phyloP scores from a whole-genome alignment of 2,113 vertebrate species.

The Cyanoliseus patagonus region DNA sequence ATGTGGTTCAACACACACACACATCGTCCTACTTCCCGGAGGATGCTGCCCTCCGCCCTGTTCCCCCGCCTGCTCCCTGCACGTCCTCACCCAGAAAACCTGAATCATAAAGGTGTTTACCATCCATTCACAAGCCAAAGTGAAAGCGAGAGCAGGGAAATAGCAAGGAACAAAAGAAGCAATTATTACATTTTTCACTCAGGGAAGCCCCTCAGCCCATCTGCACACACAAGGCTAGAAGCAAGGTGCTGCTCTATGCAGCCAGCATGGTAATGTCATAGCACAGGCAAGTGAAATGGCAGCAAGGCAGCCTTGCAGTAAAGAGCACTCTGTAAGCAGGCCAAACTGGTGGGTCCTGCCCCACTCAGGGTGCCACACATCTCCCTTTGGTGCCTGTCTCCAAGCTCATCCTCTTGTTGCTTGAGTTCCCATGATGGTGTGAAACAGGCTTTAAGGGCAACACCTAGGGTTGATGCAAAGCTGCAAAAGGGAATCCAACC shows the following conservation, averaged over 20 bases:
- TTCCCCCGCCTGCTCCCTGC: accelerated
- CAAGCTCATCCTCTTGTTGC: not conserved
- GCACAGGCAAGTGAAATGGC: accelerated
- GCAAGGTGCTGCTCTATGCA: accelerated
- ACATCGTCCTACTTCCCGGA: not conserved
- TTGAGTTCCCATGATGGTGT: accelerated
- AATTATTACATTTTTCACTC: not conserved
- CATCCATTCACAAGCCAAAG: not conserved
- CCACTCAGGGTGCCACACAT: not conserved
- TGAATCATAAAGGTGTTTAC: accelerated
- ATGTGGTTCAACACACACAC: not conserved
- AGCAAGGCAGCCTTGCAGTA: not conserved
- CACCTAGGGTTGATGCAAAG: not conserved
- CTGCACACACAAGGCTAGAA: not conserved
- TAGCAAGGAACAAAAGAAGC: not conserved
- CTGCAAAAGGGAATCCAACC: not conserved
- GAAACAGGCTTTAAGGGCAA: not conserved
- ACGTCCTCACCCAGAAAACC: not conserved
- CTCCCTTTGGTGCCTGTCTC: not conserved
- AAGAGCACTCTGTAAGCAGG: not conserved
- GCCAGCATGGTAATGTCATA: accelerated
- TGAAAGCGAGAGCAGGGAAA: not conserved
- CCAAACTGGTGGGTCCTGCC: not conserved
- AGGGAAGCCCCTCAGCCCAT: not conserved
- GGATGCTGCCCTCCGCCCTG: accelerated